phyloP scores from a whole-genome alignment of 2,113 vertebrate species.

The Chionodraco myersi region DNA sequence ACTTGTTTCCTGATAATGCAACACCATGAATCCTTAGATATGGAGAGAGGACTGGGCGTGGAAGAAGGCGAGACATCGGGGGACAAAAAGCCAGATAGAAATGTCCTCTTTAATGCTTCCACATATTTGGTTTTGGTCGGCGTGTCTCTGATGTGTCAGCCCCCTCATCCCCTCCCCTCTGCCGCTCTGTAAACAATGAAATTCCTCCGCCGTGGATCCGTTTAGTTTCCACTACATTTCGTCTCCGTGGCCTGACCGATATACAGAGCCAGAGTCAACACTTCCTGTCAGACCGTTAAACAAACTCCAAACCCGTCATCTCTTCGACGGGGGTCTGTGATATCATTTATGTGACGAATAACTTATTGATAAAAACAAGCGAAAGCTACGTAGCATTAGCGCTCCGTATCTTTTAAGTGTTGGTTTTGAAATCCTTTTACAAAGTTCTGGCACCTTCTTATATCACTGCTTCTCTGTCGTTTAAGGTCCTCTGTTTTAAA shows the following conservation, averaged over 20 bases:
- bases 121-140: slow-evolving; percentile 6
- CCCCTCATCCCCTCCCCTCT: slow-evolving; percentile 25
- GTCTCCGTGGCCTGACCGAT: slow-evolving; percentile 22
- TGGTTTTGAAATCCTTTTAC: too few species aligned
- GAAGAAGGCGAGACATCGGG: neutral
- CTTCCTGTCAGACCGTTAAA: slow-evolving; percentile 48
- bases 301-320: slow-evolving; percentile 6
- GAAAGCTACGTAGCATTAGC: too few species aligned
- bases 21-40: slow-evolving; percentile 27
- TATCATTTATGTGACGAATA: neutral
- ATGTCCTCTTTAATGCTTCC: neutral
- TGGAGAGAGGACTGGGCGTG: neutral
- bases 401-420: too few species aligned
- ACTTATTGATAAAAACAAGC: too few species aligned
- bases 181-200: slow-evolving; percentile 44
- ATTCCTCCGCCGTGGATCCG: slow-evolving; percentile 29
- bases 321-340: neutral
- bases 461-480: too few species aligned
- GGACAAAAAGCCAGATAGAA: neutral
- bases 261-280: slow-evolving; percentile 41
- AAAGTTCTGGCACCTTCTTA: too few species aligned
- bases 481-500: too few species aligned
- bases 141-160: slow-evolving; percentile 1
- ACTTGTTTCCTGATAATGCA: slow-evolving; percentile 3
- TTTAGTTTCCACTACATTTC: slow-evolving; percentile 46